These are phyloP conservation scores for Stichopus horrens DNA, from an alignment of 53 echinoderm and acorn worm genomes.

Conservation along the genomic window DNA sequence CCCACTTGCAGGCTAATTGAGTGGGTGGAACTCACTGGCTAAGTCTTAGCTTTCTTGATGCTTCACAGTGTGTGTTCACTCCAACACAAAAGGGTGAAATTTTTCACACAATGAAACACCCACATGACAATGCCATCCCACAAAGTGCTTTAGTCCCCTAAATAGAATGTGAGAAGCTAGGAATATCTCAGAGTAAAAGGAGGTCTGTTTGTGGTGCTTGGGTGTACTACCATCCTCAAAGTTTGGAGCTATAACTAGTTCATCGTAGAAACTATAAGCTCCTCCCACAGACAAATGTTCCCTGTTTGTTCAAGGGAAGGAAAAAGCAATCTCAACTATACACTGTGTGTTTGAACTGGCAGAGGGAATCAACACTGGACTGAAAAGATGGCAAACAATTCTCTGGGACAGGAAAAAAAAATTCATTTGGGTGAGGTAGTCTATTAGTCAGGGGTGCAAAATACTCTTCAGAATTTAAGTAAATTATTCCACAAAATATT, in stretches of 20 bases:
- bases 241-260: neutral
- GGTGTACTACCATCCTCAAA: neutral
- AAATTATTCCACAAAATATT: constrained; percentile 29
- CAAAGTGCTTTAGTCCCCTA: neutral
- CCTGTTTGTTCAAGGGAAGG: constrained; percentile 8
- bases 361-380: constrained; percentile 22
- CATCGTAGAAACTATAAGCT: neutral
- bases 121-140: neutral
- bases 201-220: neutral
- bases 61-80: neutral
- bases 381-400: constrained; percentile 15
- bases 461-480: neutral
- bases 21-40: neutral
- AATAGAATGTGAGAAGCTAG: neutral
- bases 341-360: neutral
- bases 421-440: neutral
- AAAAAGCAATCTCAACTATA: neutral
- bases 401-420: neutral
- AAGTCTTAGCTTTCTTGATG: neutral
- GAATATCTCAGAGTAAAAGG: neutral
- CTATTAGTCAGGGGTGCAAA: constrained; percentile 1
- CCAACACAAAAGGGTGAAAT: neutral
- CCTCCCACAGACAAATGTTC: neutral
- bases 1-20: neutral
- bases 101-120: neutral